phyloP scores from a whole-genome alignment of 2,113 vertebrate genomes.

The Prionailurus viverrinus region DNA sequence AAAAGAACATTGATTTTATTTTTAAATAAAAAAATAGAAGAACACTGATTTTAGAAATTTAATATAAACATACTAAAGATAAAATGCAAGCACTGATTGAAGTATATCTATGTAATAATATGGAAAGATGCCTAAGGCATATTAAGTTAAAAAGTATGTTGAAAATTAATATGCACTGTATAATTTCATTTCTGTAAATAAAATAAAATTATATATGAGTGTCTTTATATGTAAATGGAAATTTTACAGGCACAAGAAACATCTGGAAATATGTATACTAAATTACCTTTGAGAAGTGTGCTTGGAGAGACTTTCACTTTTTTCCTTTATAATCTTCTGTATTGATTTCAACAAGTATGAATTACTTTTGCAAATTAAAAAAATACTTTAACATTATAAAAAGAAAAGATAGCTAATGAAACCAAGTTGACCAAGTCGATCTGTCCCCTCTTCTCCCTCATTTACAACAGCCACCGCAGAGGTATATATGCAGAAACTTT shows the following conservation, averaged over 20 bases:
- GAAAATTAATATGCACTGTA: neutral
- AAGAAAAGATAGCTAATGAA: constrained; percentile 7
- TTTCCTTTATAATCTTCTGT: neutral
- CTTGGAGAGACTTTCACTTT: neutral
- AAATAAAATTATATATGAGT: neutral
- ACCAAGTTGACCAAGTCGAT: neutral
- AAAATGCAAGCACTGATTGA: constrained; percentile 4
- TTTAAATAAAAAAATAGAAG: no score
- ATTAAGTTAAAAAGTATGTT: constrained; percentile 16
- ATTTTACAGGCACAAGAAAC: neutral
- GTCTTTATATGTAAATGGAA: neutral
- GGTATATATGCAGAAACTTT: neutral
- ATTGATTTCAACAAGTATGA: neutral
- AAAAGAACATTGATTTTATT: neutral
- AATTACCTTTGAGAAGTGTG: neutral
- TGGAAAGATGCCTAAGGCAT: neutral
- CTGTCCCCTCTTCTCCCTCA: neutral
- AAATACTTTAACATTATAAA: neutral
- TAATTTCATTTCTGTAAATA: constrained; percentile 31
- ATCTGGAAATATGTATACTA: neutral
- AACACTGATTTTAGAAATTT: constrained; percentile 20
- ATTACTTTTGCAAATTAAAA: constrained; percentile 20
- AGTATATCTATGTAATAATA: constrained; percentile 24
- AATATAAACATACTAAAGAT: constrained; percentile 16
- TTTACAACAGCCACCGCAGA: neutral